These are phyloP conservation scores for Hiodon alosoides DNA, from an alignment of 2,113 vertebrate genomes.

Conservation along the genomic window DNA sequence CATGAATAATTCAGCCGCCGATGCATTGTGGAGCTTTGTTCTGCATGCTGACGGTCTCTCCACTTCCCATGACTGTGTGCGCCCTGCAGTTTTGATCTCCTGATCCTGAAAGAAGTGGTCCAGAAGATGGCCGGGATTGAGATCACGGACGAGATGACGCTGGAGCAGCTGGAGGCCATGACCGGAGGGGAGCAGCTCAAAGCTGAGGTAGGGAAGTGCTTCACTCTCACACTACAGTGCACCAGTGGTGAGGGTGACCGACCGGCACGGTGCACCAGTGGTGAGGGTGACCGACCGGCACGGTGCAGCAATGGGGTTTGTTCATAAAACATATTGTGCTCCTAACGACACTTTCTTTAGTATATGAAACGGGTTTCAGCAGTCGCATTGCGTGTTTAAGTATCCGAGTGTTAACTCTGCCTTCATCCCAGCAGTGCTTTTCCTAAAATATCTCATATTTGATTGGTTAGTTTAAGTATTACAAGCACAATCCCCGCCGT, in stretches of 20 bases:
- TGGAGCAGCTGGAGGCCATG: constrained; percentile 95
- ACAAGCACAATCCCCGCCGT: no score
- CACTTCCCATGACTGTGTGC: background rate
- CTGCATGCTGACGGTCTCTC: background rate
- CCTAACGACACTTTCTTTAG: no score
- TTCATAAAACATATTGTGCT: no score
- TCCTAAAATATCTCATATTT: no score
- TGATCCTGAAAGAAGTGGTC: constrained; percentile 97
- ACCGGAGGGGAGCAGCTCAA: constrained; percentile 96
- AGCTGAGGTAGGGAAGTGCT: constrained; percentile 74
- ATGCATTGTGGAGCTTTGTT: background rate
- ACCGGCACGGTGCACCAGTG: background rate
- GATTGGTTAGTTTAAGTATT: no score
- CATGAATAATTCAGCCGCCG: constrained; percentile 7
- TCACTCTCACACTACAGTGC: background rate
- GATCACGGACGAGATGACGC: constrained; percentile 97
- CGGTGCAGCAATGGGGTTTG: background rate
- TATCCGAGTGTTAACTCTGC: no score
- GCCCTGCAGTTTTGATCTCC: constrained; percentile 82
- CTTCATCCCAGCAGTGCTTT: no score
- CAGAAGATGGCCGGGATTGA: constrained; percentile 99
- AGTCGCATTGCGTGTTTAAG: no score
- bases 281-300: background rate
- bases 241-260: background rate
- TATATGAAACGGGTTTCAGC: no score